These are phyloP conservation scores for Callaeas wilsoni DNA, from an alignment of 2,113 vertebrate species.

Conservation along the genomic window DNA sequence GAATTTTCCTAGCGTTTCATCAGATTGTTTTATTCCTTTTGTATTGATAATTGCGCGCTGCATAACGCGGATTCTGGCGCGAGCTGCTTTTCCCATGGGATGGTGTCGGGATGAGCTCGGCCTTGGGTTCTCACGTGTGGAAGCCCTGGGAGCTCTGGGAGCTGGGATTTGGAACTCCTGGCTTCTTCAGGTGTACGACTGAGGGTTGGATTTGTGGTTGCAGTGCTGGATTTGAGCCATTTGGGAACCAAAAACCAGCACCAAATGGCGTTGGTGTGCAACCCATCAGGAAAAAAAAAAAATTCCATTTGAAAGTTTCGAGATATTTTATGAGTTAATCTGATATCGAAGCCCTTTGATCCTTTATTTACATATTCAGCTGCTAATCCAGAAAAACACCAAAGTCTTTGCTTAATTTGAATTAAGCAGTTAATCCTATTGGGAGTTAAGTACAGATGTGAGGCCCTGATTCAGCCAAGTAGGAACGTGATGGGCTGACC, in stretches of 20 bases:
- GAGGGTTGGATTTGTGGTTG: neutral
- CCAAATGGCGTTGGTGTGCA: neutral
- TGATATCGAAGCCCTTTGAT: slow-evolving; percentile 7
- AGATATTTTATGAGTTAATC: slow-evolving; percentile 8
- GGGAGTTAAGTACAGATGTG: neutral
- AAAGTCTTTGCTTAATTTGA: slow-evolving; percentile 2
- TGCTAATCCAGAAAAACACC: slow-evolving; percentile 43
- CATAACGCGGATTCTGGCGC: neutral
- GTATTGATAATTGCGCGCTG: neutral
- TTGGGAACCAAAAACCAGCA: neutral
- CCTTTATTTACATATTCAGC: slow-evolving; percentile 27
- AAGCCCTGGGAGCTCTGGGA: neutral
- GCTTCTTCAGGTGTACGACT: neutral
- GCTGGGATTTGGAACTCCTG: neutral
- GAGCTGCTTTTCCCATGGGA: neutral
- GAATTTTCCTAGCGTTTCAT: slow-evolving; percentile 32
- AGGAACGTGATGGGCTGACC: neutral
- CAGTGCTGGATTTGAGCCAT: neutral
- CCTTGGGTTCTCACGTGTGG: neutral
- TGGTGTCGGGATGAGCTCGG: neutral
- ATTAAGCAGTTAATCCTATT: neutral
- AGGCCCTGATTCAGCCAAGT: neutral
- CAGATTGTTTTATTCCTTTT: slow-evolving; percentile 42
- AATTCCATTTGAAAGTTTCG: neutral
- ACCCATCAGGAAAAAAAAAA: neutral